These are phyloP conservation scores for Protosalanx chinensis DNA, from an alignment of 2,797 vertebrate species.

Conservation along the genomic window DNA sequence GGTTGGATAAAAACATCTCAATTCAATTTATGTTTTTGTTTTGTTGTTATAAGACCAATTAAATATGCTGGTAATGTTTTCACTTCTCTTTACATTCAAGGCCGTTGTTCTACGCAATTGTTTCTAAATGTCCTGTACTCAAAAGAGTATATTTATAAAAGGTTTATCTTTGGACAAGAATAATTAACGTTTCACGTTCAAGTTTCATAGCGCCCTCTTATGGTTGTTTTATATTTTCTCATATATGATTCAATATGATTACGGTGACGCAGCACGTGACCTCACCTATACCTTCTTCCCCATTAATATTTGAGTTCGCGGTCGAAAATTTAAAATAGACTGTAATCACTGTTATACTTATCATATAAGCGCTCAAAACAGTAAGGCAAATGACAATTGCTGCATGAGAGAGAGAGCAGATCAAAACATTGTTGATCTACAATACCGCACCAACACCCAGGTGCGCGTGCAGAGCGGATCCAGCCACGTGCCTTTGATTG, in stretches of 20 bases:
- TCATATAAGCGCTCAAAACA: not conserved
- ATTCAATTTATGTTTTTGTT: not conserved
- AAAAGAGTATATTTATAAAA: not conserved
- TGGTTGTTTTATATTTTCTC: slow-evolving; percentile 41
- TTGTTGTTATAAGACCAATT: not conserved
- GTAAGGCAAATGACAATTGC: not conserved
- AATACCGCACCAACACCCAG: slow-evolving; percentile 64
- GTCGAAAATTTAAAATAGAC: not conserved
- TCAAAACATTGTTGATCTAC: not conserved
- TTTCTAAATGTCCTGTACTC: not conserved
- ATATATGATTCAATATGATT: slow-evolving; percentile 1
- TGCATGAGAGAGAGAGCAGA: not conserved
- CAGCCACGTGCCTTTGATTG: slow-evolving; percentile 70
- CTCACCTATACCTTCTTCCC: not conserved
- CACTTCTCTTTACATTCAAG: not conserved
- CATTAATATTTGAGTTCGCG: not conserved
- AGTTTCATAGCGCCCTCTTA: slow-evolving; percentile 76
- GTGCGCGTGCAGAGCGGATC: slow-evolving; percentile 61
- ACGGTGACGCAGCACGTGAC: not conserved
- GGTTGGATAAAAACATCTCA: not conserved
- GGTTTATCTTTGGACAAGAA: slow-evolving; percentile 16
- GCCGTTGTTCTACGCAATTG: not conserved
- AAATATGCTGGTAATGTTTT: not conserved
- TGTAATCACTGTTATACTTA: slow-evolving; percentile 14
- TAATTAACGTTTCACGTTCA: slow-evolving; percentile 14